A percentile compares a stretch with the other conserved stretches of the same genome.
Conservation (phyloP, 2,113 vertebrate species). For the Heteronetta atricapilla region DNA sequence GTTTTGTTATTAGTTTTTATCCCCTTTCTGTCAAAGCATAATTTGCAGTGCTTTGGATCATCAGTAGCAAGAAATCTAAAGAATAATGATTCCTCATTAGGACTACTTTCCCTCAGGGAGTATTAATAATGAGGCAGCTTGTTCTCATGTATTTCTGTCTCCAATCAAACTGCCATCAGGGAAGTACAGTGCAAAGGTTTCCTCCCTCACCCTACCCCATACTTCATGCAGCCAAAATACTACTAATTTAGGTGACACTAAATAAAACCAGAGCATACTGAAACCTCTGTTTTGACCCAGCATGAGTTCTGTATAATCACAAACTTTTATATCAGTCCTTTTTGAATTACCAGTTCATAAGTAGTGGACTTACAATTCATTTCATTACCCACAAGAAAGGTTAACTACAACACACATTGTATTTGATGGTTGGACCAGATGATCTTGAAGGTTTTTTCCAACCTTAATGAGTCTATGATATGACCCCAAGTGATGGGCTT, state of each 20-base stretch:
- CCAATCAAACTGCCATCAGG: not conserved
- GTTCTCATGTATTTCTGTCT: not conserved
- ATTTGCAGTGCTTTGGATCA: not conserved
- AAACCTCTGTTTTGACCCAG: not conserved
- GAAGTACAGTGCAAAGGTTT: not conserved
- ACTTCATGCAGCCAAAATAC: not conserved
- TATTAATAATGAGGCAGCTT: not conserved
- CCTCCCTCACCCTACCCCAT: not conserved
- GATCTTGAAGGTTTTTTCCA: not conserved
- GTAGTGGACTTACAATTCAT: not conserved
- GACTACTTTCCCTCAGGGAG: not conserved
- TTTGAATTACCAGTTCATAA: not conserved
- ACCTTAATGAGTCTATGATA: not conserved
- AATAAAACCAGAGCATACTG: rapidly evolving
- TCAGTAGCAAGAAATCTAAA: not conserved
- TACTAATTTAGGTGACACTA: not conserved
- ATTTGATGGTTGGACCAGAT: not conserved
- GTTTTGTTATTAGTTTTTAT: not conserved
- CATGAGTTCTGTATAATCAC: not conserved
- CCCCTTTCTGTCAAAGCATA: not conserved
- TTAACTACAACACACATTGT: not conserved
- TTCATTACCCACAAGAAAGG: not conserved
- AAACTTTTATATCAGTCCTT: not conserved
- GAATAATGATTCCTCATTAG: not conserved
- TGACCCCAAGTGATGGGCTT: not conserved